These are phyloP conservation scores for Albula goreensis DNA, from an alignment of 2,113 vertebrate genomes.

Conservation along the genomic window DNA sequence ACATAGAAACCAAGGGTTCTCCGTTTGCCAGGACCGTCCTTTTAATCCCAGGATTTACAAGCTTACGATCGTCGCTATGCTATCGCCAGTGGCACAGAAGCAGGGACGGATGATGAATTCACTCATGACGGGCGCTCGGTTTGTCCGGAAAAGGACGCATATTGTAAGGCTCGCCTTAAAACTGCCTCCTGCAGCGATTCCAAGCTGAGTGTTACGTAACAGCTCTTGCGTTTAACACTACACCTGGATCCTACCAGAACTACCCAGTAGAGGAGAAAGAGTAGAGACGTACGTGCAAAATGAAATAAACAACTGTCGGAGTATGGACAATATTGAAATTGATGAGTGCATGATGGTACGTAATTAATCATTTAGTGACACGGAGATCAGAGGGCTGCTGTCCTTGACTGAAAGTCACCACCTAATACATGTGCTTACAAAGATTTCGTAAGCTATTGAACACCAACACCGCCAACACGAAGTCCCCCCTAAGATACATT, in stretches of 20 bases:
- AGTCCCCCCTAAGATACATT: background rate
- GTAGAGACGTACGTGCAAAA: background rate
- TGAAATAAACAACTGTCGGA: background rate
- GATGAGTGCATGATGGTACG: too few relatives aligned
- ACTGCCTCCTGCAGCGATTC: background rate
- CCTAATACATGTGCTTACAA: background rate
- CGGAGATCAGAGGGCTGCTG: background rate
- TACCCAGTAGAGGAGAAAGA: background rate
- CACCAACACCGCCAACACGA: too few relatives aligned
- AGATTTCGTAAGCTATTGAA: too few relatives aligned
- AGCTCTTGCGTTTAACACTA: too few relatives aligned
- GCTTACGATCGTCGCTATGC: background rate
- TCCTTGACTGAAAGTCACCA: background rate
- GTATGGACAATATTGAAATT: background rate
- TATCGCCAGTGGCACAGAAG: conserved; percentile 19
- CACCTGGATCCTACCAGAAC: too few relatives aligned
- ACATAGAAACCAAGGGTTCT: background rate
- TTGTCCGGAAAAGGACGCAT: too few relatives aligned
- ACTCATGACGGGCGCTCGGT: too few relatives aligned
- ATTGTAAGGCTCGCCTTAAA: background rate
- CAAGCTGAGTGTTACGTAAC: background rate
- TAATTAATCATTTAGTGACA: too few relatives aligned
- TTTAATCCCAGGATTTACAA: conserved; percentile 36
- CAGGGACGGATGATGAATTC: too few relatives aligned
- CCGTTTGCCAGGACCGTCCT: background rate